Evolutionary conservation across 2,888 invertebrate genomes (phyloP).

Genomic region (Phaonia tiefii): DNA sequence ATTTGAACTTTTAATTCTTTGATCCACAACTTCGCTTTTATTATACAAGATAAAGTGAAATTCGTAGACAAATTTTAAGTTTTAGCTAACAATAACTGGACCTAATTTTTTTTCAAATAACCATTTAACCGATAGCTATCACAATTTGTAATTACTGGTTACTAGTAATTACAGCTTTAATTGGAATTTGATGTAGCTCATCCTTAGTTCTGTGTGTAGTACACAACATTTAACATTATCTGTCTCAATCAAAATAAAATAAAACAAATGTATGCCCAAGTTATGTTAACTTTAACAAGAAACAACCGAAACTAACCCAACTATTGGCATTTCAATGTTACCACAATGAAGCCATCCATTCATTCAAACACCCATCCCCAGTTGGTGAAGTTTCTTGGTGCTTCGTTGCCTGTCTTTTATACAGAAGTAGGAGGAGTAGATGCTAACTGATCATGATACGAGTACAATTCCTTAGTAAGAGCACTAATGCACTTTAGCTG

Average conservation of each 20-base stretch:
- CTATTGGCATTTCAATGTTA: slow-evolving; percentile 48
- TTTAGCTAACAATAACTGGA: too few species aligned
- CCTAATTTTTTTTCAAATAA: too few species aligned
- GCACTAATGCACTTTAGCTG: not conserved
- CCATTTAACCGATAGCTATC: not conserved
- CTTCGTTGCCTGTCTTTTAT: too few species aligned
- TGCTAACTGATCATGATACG: not conserved
- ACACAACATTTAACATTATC: slow-evolving; percentile 5
- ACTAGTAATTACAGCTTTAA: not conserved
- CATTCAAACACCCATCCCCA: not conserved
- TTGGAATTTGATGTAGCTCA: not conserved
- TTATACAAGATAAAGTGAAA: too few species aligned
- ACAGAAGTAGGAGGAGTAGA: slow-evolving; percentile 55
- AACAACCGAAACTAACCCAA: slow-evolving; percentile 1
- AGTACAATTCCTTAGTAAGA: slow-evolving; percentile 4
- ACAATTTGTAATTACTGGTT: not conserved
- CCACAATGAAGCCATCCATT: not conserved
- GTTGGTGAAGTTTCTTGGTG: slow-evolving; percentile 33
- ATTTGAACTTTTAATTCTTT: too few species aligned
- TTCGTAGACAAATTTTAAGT: too few species aligned
- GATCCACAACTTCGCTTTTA: too few species aligned
- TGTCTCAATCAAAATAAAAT: slow-evolving; percentile 38
- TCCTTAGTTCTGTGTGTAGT: not conserved
- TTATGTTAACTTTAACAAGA: slow-evolving; percentile 24
- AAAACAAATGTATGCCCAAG: slow-evolving; percentile 49